Evolutionary conservation across 2,888 invertebrate species (phyloP).

Genomic region (Trissonchulus latispiculum): DNA sequence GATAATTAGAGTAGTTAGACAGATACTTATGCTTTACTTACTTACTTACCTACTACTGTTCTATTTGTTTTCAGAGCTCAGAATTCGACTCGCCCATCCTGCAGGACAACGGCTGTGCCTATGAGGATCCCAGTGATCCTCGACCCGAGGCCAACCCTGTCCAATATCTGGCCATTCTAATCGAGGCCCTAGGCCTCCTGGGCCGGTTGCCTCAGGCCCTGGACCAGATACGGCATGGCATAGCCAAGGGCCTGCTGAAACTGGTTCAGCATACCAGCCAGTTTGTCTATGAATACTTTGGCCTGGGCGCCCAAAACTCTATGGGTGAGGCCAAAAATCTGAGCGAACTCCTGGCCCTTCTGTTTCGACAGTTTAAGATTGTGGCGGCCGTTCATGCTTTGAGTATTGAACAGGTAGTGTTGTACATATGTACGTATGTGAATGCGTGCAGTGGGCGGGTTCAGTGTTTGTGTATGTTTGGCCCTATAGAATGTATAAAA

Average conservation of each 20-base stretch:
- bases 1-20: no score
- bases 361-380: conserved; percentile 70
- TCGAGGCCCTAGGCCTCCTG: conserved; percentile 72
- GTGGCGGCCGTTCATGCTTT: conserved; percentile 66
- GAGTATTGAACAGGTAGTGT: conserved; percentile 52
- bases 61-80: neutral
- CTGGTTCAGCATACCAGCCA: conserved; percentile 5
- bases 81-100: conserved; percentile 19
- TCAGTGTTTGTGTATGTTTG: no score
- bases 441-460: no score
- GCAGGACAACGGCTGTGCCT: conserved; percentile 18
- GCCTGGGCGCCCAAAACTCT: conserved; percentile 1
- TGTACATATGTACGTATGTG: no score
- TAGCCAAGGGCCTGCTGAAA: neutral
- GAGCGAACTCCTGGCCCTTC: conserved; percentile 58
- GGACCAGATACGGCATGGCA: conserved; percentile 53
- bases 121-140: conserved; percentile 32
- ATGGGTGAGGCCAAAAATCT: conserved; percentile 29
- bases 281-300: conserved; percentile 17
- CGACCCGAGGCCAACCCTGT: conserved; percentile 50
- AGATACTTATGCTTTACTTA: no score
- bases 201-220: conserved; percentile 69
- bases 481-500: no score
- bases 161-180: conserved; percentile 62
- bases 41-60: no score